A percentile compares a stretch with the other conserved stretches of the same genome.
phyloP scores from a whole-genome alignment of 2,113 vertebrate genomes.

The Lasiurus cinereus region DNA sequence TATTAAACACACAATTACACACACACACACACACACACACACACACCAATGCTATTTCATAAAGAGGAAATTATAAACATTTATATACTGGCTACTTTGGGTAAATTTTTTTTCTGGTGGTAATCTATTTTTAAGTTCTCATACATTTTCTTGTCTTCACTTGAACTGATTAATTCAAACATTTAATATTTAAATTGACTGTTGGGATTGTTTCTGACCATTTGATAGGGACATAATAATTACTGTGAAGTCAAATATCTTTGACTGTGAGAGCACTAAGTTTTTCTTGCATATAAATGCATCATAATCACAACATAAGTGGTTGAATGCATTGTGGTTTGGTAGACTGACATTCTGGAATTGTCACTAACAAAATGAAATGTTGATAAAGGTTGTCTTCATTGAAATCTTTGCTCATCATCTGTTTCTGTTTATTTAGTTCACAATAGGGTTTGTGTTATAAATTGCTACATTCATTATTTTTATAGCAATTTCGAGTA shows the following conservation, averaged over 20 bases:
- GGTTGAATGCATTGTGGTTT: background rate
- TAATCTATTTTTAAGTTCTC: constrained; percentile 1
- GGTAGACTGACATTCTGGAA: background rate
- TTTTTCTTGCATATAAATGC: background rate
- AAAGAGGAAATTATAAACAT: background rate
- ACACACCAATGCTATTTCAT: background rate
- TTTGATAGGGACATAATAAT: constrained; percentile 51
- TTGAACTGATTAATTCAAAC: constrained; percentile 9
- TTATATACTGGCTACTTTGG: background rate
- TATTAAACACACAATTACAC: background rate
- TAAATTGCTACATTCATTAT: background rate
- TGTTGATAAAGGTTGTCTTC: background rate
- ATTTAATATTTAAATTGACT: constrained; percentile 22
- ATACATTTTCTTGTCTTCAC: background rate
- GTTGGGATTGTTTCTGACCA: background rate
- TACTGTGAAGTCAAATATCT: constrained; percentile 18
- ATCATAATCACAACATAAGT: constrained; percentile 35
- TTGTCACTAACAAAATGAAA: background rate
- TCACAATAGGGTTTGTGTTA: background rate
- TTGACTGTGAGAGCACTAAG: background rate
- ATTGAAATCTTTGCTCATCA: constrained; percentile 21
- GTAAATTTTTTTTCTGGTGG: background rate
- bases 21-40: background rate
- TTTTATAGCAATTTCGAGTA: background rate
- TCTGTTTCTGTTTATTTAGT: background rate